Evolutionary conservation across 35 echinoderm and acorn worm species (phyloP).

Genomic region (Strongylocentrotus purpuratus): DNA sequence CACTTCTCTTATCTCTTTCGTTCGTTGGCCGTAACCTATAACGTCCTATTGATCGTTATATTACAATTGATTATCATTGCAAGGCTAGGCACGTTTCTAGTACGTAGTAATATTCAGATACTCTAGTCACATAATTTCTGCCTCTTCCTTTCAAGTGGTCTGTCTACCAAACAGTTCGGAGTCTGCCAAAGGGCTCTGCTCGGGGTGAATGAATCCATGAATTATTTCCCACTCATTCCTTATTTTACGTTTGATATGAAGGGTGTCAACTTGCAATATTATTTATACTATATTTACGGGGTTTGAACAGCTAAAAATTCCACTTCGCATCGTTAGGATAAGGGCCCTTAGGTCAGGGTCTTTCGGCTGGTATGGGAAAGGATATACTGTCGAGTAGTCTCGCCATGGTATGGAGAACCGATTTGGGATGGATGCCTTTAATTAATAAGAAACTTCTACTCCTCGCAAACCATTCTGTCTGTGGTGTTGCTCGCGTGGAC

Average conservation of each 20-base stretch:
- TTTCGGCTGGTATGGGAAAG: too few relatives aligned
- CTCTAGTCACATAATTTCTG: background rate
- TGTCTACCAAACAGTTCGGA: background rate
- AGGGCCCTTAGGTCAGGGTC: too few relatives aligned
- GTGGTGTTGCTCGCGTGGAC: background rate
- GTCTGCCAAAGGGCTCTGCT: too few relatives aligned
- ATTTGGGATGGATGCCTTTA: background rate
- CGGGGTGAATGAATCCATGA: too few relatives aligned
- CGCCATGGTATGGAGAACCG: background rate
- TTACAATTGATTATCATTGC: background rate
- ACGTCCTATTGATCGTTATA: background rate
- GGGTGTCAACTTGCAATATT: too few relatives aligned
- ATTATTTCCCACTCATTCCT: too few relatives aligned
- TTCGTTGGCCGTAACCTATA: background rate
- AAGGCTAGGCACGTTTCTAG: background rate
- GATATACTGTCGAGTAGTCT: too few relatives aligned
- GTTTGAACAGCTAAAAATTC: too few relatives aligned
- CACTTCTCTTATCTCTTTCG: background rate
- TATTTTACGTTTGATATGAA: too few relatives aligned
- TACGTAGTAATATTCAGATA: background rate
- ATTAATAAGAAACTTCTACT: background rate
- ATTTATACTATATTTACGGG: too few relatives aligned
- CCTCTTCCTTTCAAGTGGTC: background rate
- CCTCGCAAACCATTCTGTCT: background rate
- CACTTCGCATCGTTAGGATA: too few relatives aligned